phyloP scores from a whole-genome alignment of 2,888 invertebrate species.

The Phasia obesa region DNA sequence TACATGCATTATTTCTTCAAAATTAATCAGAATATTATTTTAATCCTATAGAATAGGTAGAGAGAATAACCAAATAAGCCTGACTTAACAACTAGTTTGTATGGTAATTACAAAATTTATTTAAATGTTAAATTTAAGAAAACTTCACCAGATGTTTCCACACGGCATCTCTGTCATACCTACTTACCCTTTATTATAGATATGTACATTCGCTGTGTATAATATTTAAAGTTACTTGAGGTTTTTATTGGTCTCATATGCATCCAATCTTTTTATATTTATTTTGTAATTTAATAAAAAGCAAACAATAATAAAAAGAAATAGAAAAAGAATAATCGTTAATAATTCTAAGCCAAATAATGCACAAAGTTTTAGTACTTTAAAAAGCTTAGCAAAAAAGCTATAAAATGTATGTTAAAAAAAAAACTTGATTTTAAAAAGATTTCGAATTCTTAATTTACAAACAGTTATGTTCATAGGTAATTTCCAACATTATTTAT shows the following conservation, averaged over 20 bases:
- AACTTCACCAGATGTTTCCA: too few relatives aligned
- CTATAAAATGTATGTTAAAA: slow-evolving; percentile 24
- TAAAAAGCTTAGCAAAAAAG: slow-evolving; percentile 8
- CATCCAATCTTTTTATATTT: slow-evolving; percentile 41
- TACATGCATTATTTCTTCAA: too few relatives aligned
- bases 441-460: background rate
- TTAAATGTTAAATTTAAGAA: too few relatives aligned
- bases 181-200: background rate
- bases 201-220: slow-evolving; percentile 23
- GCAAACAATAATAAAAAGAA: slow-evolving; percentile 31
- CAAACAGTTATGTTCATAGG: background rate
- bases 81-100: too few relatives aligned
- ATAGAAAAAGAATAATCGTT: slow-evolving; percentile 45
- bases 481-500: too few relatives aligned
- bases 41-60: too few relatives aligned
- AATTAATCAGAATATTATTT: too few relatives aligned
- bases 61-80: too few relatives aligned
- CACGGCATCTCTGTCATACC: too few relatives aligned
- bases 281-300: slow-evolving; percentile 57
- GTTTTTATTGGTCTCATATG: slow-evolving; percentile 67
- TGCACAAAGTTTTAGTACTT: slow-evolving; percentile 23
- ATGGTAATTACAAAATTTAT: too few relatives aligned
- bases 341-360: slow-evolving; percentile 38
- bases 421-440: slow-evolving; percentile 14
- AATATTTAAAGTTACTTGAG: slow-evolving; percentile 49